Evolutionary conservation across 2,797 vertebrate genomes (phyloP), one percentile per base, ranked within the genome.

Genomic region (Melanotaenia trifasciata): DNA sequence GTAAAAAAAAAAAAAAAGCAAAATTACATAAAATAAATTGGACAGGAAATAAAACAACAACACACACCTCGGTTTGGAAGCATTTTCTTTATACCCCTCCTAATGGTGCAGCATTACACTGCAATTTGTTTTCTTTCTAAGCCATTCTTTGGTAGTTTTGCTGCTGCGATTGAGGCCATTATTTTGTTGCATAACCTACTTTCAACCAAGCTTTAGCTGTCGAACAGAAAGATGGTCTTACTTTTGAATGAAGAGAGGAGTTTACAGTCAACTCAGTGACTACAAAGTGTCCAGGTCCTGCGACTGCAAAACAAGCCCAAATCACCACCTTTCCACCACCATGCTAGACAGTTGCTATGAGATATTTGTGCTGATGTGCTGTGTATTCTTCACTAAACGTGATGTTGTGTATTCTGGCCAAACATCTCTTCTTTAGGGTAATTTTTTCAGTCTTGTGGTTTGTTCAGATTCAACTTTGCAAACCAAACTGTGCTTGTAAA

Each of bases 401-500:
- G n/a, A 24, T 22, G 13, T 22, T 51, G 50, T 51, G 50, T 51
- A 11, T 11, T 51, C n/a, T 22, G n/a, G 10, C 45, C 45, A 20
- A 47, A 47, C 45, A 47, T 20, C 45, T 47, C 5, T 5, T n/a
- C 8, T 50, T 51, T 20, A 47, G 5, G 8, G 16, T 20, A 1
- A 20, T 20, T 18, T 47, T 13, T 12, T 40, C 38, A 40, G 38
- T 40, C 38, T 33, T 40, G 38, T 4, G 38, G 13, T 40, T 13
- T 4, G 38, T 4, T 47, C 43, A 16, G 40, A 1, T 13, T 4
- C 40, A 43, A 16, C 4, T 7, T 43, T 18, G 40, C 40, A 43
- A 43, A 43, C 40, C 16, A 43, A 43, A 43, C 60, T 71, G 4
- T 58, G 20, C 10, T 7, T 7, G 54, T 32, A 63, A 61, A 67